Percentiles rank a stretch among this genome's conserved stretches.
phyloP scores from a whole-genome alignment of 2,888 invertebrate species.

The Fragum whitleyi region DNA sequence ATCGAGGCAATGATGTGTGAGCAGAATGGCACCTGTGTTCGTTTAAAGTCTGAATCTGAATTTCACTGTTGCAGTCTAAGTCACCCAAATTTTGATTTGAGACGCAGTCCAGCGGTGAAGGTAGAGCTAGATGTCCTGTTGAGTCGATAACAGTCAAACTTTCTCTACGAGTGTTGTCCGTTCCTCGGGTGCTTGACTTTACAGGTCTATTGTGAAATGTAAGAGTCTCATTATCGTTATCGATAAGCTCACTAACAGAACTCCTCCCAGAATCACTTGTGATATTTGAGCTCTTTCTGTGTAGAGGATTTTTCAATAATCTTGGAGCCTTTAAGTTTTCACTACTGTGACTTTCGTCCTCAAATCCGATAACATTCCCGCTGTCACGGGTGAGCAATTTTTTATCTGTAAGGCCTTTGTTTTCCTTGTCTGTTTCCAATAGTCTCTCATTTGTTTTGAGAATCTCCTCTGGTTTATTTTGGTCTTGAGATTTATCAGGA shows the following conservation, averaged over 20 bases:
- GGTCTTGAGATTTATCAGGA: slow-evolving; percentile 37
- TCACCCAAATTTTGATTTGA: slow-evolving; percentile 10
- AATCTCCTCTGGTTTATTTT: slow-evolving; percentile 25
- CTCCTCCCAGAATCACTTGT: slow-evolving; percentile 74
- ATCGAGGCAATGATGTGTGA: slow-evolving; percentile 5
- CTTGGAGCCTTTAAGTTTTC: slow-evolving; percentile 40
- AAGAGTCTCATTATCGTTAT: slow-evolving; percentile 45
- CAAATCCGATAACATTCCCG: slow-evolving; percentile 54
- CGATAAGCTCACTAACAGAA: slow-evolving; percentile 73
- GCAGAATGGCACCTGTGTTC: slow-evolving; percentile 19
- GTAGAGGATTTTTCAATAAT: slow-evolving; percentile 67
- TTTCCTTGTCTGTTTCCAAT: slow-evolving; percentile 54
- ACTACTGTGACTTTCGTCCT: slow-evolving; percentile 40
- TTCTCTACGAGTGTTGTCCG: slow-evolving; percentile 61
- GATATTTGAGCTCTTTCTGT: slow-evolving; percentile 72
- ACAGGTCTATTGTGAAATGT: slow-evolving; percentile 1
- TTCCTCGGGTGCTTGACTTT: slow-evolving; percentile 32
- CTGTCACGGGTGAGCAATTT: slow-evolving; percentile 57
- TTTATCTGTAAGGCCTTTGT: slow-evolving; percentile 33
- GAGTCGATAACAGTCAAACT: slow-evolving; percentile 76
- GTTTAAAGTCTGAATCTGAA: neutral
- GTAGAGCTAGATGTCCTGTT: slow-evolving; percentile 77
- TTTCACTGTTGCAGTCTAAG: slow-evolving; percentile 1
- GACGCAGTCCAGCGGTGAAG: slow-evolving; percentile 58
- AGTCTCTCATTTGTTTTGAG: slow-evolving; percentile 28